These are phyloP conservation scores for Drosophila biarmipes DNA, from an alignment of 1,140 invertebrate species.

Conservation along the genomic window DNA sequence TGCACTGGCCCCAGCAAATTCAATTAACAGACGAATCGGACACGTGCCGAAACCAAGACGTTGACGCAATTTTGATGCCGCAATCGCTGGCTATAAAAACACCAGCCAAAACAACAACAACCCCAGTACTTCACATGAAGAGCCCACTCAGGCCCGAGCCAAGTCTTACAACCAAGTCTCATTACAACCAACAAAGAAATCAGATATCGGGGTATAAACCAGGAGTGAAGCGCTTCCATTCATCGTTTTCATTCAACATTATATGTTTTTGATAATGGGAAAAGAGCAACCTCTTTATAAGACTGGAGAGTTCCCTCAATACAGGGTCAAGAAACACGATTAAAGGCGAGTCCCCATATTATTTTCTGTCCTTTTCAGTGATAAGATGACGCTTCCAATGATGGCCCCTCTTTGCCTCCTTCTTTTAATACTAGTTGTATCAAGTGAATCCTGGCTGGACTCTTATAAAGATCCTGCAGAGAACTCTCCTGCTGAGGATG, in stretches of 20 bases:
- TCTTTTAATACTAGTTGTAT: not conserved
- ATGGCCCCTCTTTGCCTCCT: not conserved
- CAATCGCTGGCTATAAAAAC: constrained; percentile 62
- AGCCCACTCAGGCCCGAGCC: constrained; percentile 36
- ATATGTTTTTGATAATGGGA: not conserved
- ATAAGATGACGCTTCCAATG: constrained; percentile 6
- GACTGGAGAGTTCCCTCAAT: not conserved
- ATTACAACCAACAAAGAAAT: constrained; percentile 3
- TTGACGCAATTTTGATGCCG: constrained; percentile 34
- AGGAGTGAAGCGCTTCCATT: not conserved
- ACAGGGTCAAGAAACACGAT: not conserved
- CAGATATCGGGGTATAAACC: constrained; percentile 2
- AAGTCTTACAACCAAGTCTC: too few species aligned
- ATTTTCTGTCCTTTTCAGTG: not conserved
- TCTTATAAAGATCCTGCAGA: not conserved
- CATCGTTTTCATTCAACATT: constrained; percentile 2
- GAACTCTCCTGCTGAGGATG: constrained; percentile 2
- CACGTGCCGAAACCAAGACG: constrained; percentile 59
- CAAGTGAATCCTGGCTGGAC: not conserved
- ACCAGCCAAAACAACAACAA: constrained; percentile 20
- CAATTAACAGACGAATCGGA: constrained; percentile 64
- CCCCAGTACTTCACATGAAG: constrained; percentile 55
- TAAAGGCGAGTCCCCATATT: not conserved
- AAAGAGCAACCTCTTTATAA: not conserved
- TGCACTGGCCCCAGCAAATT: constrained; percentile 59